phyloP scores from a whole-genome alignment of 1,140 invertebrate species.

The Dendroctonus ponderosae region DNA sequence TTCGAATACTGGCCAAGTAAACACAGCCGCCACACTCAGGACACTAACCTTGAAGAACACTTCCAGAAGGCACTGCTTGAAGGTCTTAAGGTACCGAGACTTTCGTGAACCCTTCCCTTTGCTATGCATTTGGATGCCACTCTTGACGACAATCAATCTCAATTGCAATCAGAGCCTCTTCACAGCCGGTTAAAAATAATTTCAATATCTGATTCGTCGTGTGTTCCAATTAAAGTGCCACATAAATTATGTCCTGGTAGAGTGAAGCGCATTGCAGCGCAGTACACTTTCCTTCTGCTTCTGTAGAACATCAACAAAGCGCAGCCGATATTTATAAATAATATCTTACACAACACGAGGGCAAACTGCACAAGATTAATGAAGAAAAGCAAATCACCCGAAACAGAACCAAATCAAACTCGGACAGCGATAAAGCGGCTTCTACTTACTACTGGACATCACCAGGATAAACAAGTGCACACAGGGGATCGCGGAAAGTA shows the following conservation, averaged over 20 bases:
- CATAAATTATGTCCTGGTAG: too few relatives aligned
- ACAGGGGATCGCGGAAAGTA: background rate
- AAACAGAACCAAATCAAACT: too few relatives aligned
- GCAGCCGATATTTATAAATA: slow-evolving; percentile 4
- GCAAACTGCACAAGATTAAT: slow-evolving; percentile 5
- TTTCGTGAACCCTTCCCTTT: slow-evolving; percentile 5
- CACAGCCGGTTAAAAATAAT: too few relatives aligned
- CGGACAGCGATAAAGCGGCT: too few relatives aligned
- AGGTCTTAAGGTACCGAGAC: slow-evolving; percentile 2
- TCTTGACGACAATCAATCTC: background rate
- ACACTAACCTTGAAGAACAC: slow-evolving; percentile 24
- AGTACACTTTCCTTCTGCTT: too few relatives aligned
- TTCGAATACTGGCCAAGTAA: slow-evolving; percentile 12
- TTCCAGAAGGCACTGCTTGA: slow-evolving; percentile 19
- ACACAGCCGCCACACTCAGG: slow-evolving; percentile 2
- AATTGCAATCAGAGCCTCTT: background rate
- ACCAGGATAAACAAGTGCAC: too few relatives aligned
- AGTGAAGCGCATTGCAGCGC: too few relatives aligned
- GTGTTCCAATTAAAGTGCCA: too few relatives aligned
- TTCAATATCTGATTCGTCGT: too few relatives aligned
- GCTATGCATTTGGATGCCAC: slow-evolving; percentile 1
- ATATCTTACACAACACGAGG: slow-evolving; percentile 1
- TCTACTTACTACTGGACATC: too few relatives aligned
- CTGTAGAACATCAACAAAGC: slow-evolving; percentile 4
- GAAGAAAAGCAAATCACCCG: background rate